Conservation (phyloP, 2,797 vertebrate genomes). For the Rhinogobio ventralis region DNA sequence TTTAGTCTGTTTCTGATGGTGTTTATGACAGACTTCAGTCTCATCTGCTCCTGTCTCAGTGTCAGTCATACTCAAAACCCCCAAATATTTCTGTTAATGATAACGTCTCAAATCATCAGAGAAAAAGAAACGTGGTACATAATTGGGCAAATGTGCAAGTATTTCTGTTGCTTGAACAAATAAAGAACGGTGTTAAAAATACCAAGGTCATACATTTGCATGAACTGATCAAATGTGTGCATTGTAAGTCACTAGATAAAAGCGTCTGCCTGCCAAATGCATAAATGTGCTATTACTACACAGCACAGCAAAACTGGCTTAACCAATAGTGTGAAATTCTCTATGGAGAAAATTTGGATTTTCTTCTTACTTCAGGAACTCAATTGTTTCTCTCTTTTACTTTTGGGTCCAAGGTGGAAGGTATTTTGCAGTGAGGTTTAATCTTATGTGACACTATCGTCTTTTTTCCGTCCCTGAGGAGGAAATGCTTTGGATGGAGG, state of each 20-base stretch:
- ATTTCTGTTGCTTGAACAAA: neutral
- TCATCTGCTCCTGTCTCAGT: neutral
- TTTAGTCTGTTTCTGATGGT: neutral
- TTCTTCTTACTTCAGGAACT: neutral
- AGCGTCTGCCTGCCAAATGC: neutral
- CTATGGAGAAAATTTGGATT: neutral
- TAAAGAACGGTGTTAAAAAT: no score
- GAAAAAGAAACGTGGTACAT: neutral
- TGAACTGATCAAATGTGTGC: neutral
- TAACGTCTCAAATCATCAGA: neutral
- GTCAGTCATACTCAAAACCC: slow-evolving; percentile 55
- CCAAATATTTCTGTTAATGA: slow-evolving; percentile 45
- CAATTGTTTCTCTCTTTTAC: neutral
- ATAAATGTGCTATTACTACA: neutral
- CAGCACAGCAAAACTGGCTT: neutral
- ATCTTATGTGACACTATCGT: neutral
- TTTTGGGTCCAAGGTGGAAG: neutral
- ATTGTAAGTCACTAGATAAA: neutral
- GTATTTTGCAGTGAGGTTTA: neutral
- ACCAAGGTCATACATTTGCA: neutral
- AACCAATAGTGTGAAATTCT: neutral
- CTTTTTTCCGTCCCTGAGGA: slow-evolving; percentile 73
- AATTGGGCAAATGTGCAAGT: neutral
- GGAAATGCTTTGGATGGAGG: slow-evolving; percentile 66
- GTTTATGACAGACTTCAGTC: slow-evolving; percentile 34